phyloP scores from a whole-genome alignment of 92 coral and sea anemone species.

The Bergia puertoricense region DNA sequence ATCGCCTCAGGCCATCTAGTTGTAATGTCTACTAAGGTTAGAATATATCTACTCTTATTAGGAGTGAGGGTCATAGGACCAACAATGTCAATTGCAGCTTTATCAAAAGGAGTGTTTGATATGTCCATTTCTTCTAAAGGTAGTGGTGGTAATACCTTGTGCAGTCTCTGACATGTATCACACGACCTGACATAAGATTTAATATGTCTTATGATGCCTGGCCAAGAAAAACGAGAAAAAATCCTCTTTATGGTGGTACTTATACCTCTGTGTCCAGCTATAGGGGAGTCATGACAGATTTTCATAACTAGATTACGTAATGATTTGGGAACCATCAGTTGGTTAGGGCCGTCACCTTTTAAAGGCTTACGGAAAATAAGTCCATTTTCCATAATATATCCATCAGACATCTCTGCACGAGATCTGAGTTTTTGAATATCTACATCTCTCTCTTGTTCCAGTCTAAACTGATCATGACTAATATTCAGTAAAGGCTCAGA shows the following conservation, averaged over 20 bases:
- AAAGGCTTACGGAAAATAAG: conserved; percentile 18
- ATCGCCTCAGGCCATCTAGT: conserved; percentile 20
- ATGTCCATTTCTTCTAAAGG: conserved; percentile 18
- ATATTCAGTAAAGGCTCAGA: conserved; percentile 18
- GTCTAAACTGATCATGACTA: conserved; percentile 18
- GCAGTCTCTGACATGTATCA: conserved; percentile 16
- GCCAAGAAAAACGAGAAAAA: conserved; percentile 18
- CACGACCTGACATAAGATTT: conserved; percentile 18
- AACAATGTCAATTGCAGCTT: conserved; percentile 10
- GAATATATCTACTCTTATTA: conserved; percentile 16
- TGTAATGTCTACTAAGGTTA: conserved; percentile 17
- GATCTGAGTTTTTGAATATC: conserved; percentile 17
- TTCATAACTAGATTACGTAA: conserved; percentile 17
- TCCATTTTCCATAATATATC: conserved; percentile 17
- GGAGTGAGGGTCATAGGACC: conserved; percentile 21
- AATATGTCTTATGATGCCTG: conserved; percentile 18
- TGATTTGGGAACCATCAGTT: conserved; percentile 18
- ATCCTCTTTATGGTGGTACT: conserved; percentile 16
- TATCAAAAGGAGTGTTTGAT: conserved; percentile 17
- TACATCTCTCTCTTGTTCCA: conserved; percentile 18
- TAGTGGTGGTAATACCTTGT: conserved; percentile 18
- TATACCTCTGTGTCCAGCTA: conserved; percentile 19
- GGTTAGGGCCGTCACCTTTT: conserved; percentile 13
- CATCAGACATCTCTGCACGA: conserved; percentile 20
- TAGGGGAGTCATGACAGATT: conserved; percentile 19